Evolutionary conservation across 1,140 invertebrate genomes (phyloP).

Genomic region (Portunus trituberculatus): DNA sequence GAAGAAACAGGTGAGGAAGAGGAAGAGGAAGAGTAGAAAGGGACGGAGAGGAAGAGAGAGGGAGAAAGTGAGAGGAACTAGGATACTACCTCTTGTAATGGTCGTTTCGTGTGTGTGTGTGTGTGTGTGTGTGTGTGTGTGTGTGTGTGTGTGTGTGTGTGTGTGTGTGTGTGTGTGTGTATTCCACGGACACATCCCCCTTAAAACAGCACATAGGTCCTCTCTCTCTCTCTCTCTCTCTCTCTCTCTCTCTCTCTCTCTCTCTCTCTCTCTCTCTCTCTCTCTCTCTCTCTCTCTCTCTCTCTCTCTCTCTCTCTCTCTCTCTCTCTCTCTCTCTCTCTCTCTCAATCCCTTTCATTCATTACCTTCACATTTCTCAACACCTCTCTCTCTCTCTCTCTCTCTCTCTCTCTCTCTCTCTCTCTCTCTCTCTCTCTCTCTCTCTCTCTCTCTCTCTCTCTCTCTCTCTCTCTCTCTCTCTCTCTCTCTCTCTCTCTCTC

Average conservation of each 20-base stretch:
- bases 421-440: neutral
- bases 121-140: neutral
- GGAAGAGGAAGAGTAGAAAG: neutral
- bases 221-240: conserved; percentile 39
- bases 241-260: conserved; percentile 45
- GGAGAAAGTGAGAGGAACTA: neutral
- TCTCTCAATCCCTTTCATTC: conserved; percentile 39
- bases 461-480: neutral
- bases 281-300: conserved; percentile 44
- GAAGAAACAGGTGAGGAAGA: neutral
- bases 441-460: neutral
- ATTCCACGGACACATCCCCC: neutral
- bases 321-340: conserved; percentile 39
- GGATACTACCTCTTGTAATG: neutral
- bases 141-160: conserved; percentile 8
- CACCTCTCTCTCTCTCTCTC: conserved; percentile 29
- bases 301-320: conserved; percentile 48
- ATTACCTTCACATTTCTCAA: conserved; percentile 67
- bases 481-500: neutral
- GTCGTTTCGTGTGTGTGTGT: neutral
- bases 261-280: conserved; percentile 46
- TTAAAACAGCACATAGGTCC: neutral
- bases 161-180: neutral
- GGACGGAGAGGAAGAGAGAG: neutral
- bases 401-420: neutral